phyloP scores from a whole-genome alignment of 2,888 invertebrate genomes.

The Tanytarsus gracilentus region DNA sequence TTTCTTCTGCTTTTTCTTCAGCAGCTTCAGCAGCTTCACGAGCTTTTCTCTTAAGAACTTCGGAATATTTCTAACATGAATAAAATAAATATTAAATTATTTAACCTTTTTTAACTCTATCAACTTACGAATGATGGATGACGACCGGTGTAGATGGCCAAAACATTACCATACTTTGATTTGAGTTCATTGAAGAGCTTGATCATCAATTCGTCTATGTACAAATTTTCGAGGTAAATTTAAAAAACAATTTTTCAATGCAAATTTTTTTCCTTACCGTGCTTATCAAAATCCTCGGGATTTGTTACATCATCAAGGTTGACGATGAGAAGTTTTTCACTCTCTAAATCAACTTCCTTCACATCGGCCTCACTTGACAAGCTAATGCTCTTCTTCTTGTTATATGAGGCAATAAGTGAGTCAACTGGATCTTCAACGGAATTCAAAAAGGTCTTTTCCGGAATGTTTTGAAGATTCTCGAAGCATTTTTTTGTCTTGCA shows the following conservation, averaged over 20 bases:
- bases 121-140: slow-evolving; percentile 44
- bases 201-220: slow-evolving; percentile 15
- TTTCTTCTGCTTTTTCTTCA: slow-evolving; percentile 25
- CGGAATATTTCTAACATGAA: slow-evolving; percentile 30
- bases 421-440: slow-evolving; percentile 46
- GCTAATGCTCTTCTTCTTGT: not conserved
- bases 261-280: slow-evolving; percentile 22
- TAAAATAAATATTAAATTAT: slow-evolving; percentile 21
- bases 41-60: slow-evolving; percentile 33
- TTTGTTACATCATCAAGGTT: slow-evolving; percentile 8
- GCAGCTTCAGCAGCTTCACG: slow-evolving; percentile 11
- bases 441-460: slow-evolving; percentile 49
- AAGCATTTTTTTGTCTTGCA: slow-evolving; percentile 40
- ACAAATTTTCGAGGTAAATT: not conserved
- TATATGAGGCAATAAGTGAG: not conserved
- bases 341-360: not conserved
- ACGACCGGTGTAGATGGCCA: slow-evolving; percentile 51
- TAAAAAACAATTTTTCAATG: not conserved
- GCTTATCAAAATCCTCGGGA: slow-evolving; percentile 5
- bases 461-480: slow-evolving; percentile 40
- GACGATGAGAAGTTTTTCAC: slow-evolving; percentile 15
- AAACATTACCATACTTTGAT: slow-evolving; percentile 42
- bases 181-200: not conserved
- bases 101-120: slow-evolving; percentile 35
- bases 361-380: slow-evolving; percentile 9